A percentile compares a stretch with the other conserved stretches of the same genome.
Evolutionary conservation across 1,140 invertebrate genomes (phyloP).

Genomic region (Branchinecta lindahli): DNA sequence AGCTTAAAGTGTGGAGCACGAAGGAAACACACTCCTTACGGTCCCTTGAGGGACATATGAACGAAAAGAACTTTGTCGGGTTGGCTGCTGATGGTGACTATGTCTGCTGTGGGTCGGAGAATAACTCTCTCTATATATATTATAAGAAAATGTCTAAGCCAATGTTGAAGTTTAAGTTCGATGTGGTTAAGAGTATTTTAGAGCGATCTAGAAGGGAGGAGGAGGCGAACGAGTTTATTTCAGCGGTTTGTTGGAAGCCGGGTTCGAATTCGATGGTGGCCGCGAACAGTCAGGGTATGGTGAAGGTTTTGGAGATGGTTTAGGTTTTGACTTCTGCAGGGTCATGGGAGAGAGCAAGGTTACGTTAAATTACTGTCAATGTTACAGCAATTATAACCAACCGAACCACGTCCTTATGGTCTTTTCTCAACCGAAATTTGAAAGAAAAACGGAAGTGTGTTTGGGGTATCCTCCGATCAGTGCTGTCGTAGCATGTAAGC

Average conservation of each 20-base stretch:
- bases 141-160: constrained; percentile 79
- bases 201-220: constrained; percentile 65
- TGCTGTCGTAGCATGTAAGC: too few relatives aligned
- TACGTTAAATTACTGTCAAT: too few relatives aligned
- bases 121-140: constrained; percentile 85
- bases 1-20: constrained; percentile 84
- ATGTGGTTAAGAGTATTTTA: constrained; percentile 59
- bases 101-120: constrained; percentile 88
- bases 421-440: too few relatives aligned
- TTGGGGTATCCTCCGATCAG: too few relatives aligned
- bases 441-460: too few relatives aligned
- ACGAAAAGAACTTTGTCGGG: constrained; percentile 95
- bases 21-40: constrained; percentile 51
- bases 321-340: constrained; percentile 28
- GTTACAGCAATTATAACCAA: too few relatives aligned
- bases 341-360: too few relatives aligned
- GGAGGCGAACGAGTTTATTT: constrained; percentile 84
- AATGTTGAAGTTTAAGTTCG: constrained; percentile 75
- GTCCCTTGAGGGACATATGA: constrained; percentile 81
- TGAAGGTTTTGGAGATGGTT: constrained; percentile 66
- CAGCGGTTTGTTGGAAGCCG: constrained; percentile 84
- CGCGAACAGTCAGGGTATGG: constrained; percentile 86
- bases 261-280: constrained; percentile 75
- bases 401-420: too few relatives aligned
- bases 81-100: constrained; percentile 89